Conservation (phyloP, 2,888 invertebrate species). For the Nemoura dubitans region DNA sequence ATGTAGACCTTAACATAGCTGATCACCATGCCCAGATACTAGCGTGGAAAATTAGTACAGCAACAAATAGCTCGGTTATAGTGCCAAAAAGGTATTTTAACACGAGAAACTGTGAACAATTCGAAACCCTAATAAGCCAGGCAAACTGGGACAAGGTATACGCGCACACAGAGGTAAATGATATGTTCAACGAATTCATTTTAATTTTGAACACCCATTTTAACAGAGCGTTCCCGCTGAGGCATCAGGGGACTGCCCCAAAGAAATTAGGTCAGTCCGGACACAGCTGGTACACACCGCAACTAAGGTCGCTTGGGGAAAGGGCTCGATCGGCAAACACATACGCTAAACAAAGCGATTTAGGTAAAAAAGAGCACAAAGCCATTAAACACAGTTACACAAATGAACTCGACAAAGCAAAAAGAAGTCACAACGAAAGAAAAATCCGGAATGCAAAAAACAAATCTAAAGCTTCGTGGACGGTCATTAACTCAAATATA, state of each 20-base stretch:
- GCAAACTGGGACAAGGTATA: not conserved
- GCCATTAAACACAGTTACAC: not conserved
- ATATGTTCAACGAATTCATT: too few species aligned
- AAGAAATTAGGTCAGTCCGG: not conserved
- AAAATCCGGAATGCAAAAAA: too few species aligned
- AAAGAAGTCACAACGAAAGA: too few species aligned
- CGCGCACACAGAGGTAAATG: not conserved
- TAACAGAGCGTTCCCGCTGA: not conserved
- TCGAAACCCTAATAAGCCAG: not conserved
- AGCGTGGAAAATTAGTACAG: too few species aligned
- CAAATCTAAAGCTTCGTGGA: too few species aligned
- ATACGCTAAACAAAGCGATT: not conserved
- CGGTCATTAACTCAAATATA: too few species aligned
- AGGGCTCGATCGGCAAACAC: not conserved
- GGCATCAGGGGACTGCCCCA: not conserved
- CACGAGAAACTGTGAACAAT: not conserved
- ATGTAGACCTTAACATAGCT: not conserved
- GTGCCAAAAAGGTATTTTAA: not conserved
- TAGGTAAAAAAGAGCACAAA: not conserved
- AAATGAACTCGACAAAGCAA: too few species aligned
- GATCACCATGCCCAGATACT: not conserved
- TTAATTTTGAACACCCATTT: not conserved
- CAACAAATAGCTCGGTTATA: not conserved
- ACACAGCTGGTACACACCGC: not conserved
- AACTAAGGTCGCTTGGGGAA: not conserved